Evolutionary conservation across 2,113 vertebrate species (phyloP).

Genomic region (Oreochromis tanganicae): DNA sequence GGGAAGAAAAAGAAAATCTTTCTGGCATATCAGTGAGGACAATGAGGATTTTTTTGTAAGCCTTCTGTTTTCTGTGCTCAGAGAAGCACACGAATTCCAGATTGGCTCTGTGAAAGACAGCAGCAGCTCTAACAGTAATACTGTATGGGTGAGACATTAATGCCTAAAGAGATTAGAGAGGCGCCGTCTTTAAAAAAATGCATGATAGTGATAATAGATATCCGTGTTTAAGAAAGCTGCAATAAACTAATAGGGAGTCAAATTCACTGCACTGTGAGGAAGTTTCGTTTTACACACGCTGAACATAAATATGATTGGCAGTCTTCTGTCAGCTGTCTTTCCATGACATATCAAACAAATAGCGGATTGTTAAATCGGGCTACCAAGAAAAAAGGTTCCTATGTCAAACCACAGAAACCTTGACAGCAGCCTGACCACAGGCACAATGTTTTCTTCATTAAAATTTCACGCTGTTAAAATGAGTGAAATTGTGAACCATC

Average conservation of each 20-base stretch:
- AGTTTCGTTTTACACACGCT: not conserved
- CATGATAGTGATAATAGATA: not conserved
- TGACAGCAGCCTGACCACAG: not conserved
- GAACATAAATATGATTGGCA: not conserved
- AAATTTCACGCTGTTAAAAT: not conserved
- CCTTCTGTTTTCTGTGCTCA: not conserved
- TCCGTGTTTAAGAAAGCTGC: not conserved
- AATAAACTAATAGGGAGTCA: slow-evolving; percentile 16
- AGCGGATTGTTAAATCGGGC: not conserved
- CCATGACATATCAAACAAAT: not conserved
- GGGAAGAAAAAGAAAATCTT: not conserved
- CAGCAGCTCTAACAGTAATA: not conserved
- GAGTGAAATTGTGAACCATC: slow-evolving; percentile 24
- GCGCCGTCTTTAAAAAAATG: not conserved
- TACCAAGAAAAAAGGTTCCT: not conserved
- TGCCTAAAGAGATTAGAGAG: not conserved
- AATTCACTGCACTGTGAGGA: not conserved
- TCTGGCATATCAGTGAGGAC: not conserved
- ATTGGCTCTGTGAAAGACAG: not conserved
- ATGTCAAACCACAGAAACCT: not conserved
- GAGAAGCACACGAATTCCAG: not conserved
- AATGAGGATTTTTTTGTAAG: not conserved
- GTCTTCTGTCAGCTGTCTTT: not conserved
- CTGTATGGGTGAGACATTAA: not conserved
- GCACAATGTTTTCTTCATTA: not conserved